Conservation (phyloP, 2,113 vertebrate genomes). For the Polyodon spathula region DNA sequence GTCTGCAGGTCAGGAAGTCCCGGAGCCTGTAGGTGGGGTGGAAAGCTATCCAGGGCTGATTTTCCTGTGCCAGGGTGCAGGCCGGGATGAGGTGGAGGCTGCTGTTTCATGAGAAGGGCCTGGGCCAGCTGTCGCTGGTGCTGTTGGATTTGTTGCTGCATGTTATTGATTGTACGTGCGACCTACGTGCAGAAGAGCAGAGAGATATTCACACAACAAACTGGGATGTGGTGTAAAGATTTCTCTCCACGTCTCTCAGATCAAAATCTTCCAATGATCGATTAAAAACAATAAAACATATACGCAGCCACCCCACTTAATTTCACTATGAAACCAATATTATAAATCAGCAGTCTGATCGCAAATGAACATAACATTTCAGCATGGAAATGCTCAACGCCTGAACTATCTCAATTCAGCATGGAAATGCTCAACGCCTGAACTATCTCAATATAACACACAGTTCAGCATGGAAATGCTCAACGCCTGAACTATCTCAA, state of each 20-base stretch:
- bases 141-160: constrained; percentile 99
- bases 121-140: constrained; percentile 98
- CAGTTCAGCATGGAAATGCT: too few relatives aligned
- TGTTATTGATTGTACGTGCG: constrained; percentile 99
- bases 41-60: constrained; percentile 84
- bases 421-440: too few relatives aligned
- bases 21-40: constrained; percentile 74
- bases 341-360: too few relatives aligned
- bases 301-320: not conserved
- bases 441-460: too few relatives aligned
- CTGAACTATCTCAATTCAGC: too few relatives aligned
- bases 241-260: too few relatives aligned
- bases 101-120: constrained; percentile 94
- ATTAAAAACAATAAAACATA: too few relatives aligned
- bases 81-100: constrained; percentile 77
- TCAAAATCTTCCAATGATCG: too few relatives aligned
- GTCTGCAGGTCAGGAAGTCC: constrained; percentile 91
- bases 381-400: too few relatives aligned
- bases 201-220: not conserved
- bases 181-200: constrained; percentile 54
- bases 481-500: too few relatives aligned
- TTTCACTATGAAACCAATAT: too few relatives aligned
- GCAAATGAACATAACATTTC: too few relatives aligned
- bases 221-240: not conserved
- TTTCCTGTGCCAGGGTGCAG: constrained; percentile 84